Base-by-base conservation (phyloP, 2,797 vertebrate genomes). In the Kryptopterus vitreolus region DNA sequence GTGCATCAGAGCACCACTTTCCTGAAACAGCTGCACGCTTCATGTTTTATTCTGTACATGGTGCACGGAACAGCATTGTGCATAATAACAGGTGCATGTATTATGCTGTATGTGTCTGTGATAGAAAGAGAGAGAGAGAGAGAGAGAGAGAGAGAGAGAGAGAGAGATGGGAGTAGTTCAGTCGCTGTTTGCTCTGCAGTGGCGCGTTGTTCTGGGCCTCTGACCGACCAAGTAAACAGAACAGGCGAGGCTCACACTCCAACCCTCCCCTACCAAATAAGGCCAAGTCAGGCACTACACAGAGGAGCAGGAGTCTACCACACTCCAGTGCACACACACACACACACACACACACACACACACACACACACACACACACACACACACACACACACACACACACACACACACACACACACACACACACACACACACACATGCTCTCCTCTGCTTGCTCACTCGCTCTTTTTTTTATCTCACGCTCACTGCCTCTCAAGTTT, bases 141-240 rank as follows among this genome's bases (percentile, higher is more conserved):
- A 43, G 38, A 43, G 38, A 43, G 38, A 43, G 38, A 43, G 38
- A 43, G 38, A 10, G 38, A 43, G 38, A 10, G 38, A 43, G 38
- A 43, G 38, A 10, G 38, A 43, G 73, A 48, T 46, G 35, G 33
- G 29, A 76, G 74, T 33, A 63, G 59, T 76, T 76, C 43, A 63
- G 43, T 33, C 12, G 4, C 78, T 61, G 76, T 87, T 83, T 82
- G 69, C 72, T 52, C 68, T 71, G 66, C 78, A 80, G 73, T 72
- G 71, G 59, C 58, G 68, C 53, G 35, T 76, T 80, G 77, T 70
- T 61, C 48, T 24, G 62, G 76, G 52, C 76, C 77, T 78, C 55
- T 85, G 83, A 88, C 79, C 84, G 59, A 70, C 74, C 76, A 78
- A 50, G 80, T 85, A 85, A 87, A 85, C 63, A 77, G 48, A 81